Conservation (phyloP, 2,888 invertebrate genomes). For the Dicycla oo region DNA sequence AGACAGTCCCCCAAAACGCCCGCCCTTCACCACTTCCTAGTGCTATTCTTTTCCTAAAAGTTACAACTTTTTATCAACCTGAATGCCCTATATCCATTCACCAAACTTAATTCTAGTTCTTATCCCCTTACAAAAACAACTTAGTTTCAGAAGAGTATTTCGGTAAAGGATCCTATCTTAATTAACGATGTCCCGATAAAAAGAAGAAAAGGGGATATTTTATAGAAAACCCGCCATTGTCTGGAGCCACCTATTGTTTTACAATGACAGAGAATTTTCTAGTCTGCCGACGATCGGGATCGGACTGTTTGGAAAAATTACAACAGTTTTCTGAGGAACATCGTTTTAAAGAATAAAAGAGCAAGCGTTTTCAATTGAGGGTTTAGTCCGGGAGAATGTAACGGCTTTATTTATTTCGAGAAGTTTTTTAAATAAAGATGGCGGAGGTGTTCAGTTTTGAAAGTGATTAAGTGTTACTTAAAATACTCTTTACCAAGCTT, state of each 20-base stretch:
- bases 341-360: slow-evolving; percentile 34
- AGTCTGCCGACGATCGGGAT: slow-evolving; percentile 51
- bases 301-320: slow-evolving; percentile 53
- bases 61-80: neutral
- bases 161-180: slow-evolving; percentile 60
- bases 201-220: slow-evolving; percentile 60
- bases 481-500: neutral
- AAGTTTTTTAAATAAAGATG: neutral
- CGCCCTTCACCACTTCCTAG: too few species aligned
- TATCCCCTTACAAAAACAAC: slow-evolving; percentile 45
- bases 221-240: slow-evolving; percentile 62
- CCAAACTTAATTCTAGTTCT: slow-evolving; percentile 48
- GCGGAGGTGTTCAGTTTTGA: neutral
- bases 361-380: slow-evolving; percentile 19
- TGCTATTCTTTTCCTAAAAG: slow-evolving; percentile 7
- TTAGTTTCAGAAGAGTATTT: slow-evolving; percentile 61
- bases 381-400: neutral
- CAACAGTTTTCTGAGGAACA: slow-evolving; percentile 41
- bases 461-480: neutral
- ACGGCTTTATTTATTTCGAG: neutral
- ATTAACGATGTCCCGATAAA: slow-evolving; percentile 66
- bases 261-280: slow-evolving; percentile 63
- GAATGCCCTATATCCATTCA: slow-evolving; percentile 21
- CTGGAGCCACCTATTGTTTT: slow-evolving; percentile 60
- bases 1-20: too few species aligned